A percentile compares a stretch with the other conserved stretches of the same genome.
Evolutionary conservation across 2,113 vertebrate species (phyloP).

Genomic region (Scopus umbretta): DNA sequence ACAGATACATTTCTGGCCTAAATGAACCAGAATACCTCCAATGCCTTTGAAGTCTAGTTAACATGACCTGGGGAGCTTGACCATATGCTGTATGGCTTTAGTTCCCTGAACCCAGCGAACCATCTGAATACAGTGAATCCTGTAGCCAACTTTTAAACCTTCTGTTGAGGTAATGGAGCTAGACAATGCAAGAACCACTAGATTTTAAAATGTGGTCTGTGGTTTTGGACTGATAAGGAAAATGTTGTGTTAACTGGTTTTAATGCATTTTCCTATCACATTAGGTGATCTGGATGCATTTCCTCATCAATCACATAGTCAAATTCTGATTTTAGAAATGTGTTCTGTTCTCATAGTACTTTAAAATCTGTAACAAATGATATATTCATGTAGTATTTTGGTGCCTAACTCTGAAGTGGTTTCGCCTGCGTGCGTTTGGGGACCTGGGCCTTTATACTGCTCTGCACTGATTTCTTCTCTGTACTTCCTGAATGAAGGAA

Average conservation of each 20-base stretch:
- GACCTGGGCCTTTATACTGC: neutral
- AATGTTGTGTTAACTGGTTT: neutral
- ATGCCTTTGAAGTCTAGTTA: neutral
- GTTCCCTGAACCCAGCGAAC: neutral
- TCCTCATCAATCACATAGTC: neutral
- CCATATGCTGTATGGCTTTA: neutral
- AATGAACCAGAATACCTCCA: neutral
- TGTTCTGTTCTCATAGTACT: neutral
- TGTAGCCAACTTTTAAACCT: neutral
- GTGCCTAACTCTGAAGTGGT: neutral
- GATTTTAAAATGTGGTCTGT: neutral
- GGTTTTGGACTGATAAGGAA: neutral
- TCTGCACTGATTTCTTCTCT: neutral
- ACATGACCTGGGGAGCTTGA: neutral
- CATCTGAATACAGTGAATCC: neutral
- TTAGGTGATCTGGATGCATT: neutral
- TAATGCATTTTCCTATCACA: neutral
- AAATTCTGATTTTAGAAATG: neutral
- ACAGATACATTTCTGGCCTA: neutral
- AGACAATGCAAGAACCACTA: neutral
- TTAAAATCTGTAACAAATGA: neutral
- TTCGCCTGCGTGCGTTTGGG: neutral
- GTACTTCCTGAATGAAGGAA: neutral
- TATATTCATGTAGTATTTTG: rapidly evolving
- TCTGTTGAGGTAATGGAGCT: neutral